These are phyloP conservation scores for Idaea aversata DNA, from an alignment of 2,888 invertebrate species.

Conservation along the genomic window DNA sequence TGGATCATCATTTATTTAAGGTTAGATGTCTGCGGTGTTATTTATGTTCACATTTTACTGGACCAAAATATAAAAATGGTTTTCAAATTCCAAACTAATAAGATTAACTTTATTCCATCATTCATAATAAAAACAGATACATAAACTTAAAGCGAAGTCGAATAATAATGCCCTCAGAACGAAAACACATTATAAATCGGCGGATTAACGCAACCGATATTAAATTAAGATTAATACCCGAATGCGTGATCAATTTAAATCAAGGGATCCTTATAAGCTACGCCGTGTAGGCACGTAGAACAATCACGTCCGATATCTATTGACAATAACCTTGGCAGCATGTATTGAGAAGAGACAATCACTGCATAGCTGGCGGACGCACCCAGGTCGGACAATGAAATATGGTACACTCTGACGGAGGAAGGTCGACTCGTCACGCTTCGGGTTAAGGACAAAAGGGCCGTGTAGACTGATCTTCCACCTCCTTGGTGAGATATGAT, in stretches of 20 bases:
- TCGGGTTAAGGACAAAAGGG: slow-evolving; percentile 75
- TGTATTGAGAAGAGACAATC: slow-evolving; percentile 76
- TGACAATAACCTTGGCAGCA: slow-evolving; percentile 59
- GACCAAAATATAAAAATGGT: background rate
- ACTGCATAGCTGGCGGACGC: slow-evolving; percentile 73
- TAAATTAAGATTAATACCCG: background rate
- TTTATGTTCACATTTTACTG: slow-evolving; percentile 1
- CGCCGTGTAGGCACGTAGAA: slow-evolving; percentile 31
- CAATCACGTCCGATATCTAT: slow-evolving; percentile 34
- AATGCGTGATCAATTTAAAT: background rate
- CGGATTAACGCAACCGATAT: background rate
- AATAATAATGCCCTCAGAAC: slow-evolving; percentile 8
- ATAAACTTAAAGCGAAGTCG: slow-evolving; percentile 6
- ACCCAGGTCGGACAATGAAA: slow-evolving; percentile 70
- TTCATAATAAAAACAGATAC: slow-evolving; percentile 8
- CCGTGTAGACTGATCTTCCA: background rate
- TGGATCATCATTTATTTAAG: background rate
- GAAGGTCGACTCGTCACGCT: slow-evolving; percentile 79
- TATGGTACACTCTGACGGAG: slow-evolving; percentile 59
- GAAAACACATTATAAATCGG: background rate
- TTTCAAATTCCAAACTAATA: background rate
- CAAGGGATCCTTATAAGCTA: background rate
- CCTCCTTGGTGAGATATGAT: background rate
- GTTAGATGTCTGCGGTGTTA: background rate
- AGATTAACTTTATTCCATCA: background rate